Percentiles rank a stretch among this genome's conserved stretches.
Evolutionary conservation across 2,113 vertebrate genomes (phyloP).

Genomic region (Nanorana parkeri): DNA sequence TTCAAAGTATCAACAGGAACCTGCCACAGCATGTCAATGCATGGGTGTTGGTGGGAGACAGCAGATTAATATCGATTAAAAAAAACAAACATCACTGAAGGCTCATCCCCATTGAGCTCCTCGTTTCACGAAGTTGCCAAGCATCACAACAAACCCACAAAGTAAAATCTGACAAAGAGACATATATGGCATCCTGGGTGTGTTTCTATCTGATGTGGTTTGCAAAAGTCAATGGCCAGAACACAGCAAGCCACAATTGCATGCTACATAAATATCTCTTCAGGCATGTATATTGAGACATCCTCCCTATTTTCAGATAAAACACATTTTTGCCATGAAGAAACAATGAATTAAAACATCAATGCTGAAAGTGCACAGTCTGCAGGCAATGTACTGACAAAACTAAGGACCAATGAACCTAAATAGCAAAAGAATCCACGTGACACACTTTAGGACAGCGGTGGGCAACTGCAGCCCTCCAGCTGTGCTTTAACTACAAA

Average conservation of each 20-base stretch:
- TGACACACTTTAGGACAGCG: no score
- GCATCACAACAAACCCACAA: slow-evolving; percentile 39
- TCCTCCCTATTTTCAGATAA: no score
- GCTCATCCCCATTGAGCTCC: slow-evolving; percentile 7
- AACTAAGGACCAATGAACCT: no score
- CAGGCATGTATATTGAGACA: neutral
- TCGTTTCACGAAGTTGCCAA: slow-evolving; percentile 22
- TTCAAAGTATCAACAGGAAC: slow-evolving; percentile 14
- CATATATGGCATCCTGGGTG: slow-evolving; percentile 12
- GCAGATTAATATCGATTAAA: slow-evolving; percentile 15
- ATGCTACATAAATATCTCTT: slow-evolving; percentile 30
- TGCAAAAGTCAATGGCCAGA: neutral
- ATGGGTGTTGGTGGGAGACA: slow-evolving; percentile 37
- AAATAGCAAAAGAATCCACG: no score
- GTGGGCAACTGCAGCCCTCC: no score
- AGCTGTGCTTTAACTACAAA: no score
- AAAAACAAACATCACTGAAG: slow-evolving; percentile 9
- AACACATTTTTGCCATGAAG: no score
- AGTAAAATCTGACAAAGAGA: slow-evolving; percentile 3
- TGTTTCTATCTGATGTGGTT: slow-evolving; percentile 31
- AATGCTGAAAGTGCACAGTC: no score
- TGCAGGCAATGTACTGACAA: no score
- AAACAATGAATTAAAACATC: no score
- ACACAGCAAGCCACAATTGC: slow-evolving; percentile 39
- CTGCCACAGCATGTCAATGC: slow-evolving; percentile 29